phyloP scores from a whole-genome alignment of 2,888 invertebrate genomes.

The Lamproptera curius region DNA sequence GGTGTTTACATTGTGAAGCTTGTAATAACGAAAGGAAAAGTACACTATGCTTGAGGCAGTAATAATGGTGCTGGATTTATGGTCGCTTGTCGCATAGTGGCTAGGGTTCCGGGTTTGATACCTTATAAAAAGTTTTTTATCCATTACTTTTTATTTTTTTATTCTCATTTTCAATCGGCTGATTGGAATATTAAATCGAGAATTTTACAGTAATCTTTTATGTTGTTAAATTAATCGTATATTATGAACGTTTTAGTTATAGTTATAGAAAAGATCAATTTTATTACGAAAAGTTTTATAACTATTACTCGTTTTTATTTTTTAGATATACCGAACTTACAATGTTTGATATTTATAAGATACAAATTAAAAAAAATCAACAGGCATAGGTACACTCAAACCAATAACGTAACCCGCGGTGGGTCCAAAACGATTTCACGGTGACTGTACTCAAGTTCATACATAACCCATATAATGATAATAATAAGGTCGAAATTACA shows the following conservation, averaged over 20 bases:
- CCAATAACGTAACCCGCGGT: conserved; percentile 39
- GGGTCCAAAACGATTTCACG: conserved; percentile 37
- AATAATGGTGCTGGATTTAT: not conserved
- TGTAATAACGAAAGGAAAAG: conserved; percentile 1
- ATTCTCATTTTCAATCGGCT: not conserved
- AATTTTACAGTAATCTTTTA: not conserved
- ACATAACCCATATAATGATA: not conserved
- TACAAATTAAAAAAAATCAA: too few species aligned
- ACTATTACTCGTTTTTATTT: too few species aligned
- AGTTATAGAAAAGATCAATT: not conserved
- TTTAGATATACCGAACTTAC: too few species aligned
- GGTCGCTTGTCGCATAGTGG: not conserved
- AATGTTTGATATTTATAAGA: too few species aligned
- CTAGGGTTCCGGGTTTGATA: too few species aligned
- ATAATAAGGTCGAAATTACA: not conserved
- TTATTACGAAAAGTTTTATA: not conserved
- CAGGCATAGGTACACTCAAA: conserved; percentile 10
- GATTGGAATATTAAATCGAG: not conserved
- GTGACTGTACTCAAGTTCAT: not conserved
- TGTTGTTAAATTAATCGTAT: not conserved
- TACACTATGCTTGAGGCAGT: not conserved
- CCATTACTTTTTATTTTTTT: too few species aligned
- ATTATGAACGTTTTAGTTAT: not conserved
- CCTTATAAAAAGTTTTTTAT: too few species aligned
- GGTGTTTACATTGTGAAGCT: not conserved